Percentiles rank a stretch among this genome's conserved stretches.
Conservation (phyloP, 2,113 vertebrate genomes). For the Hoplias malabaricus region DNA sequence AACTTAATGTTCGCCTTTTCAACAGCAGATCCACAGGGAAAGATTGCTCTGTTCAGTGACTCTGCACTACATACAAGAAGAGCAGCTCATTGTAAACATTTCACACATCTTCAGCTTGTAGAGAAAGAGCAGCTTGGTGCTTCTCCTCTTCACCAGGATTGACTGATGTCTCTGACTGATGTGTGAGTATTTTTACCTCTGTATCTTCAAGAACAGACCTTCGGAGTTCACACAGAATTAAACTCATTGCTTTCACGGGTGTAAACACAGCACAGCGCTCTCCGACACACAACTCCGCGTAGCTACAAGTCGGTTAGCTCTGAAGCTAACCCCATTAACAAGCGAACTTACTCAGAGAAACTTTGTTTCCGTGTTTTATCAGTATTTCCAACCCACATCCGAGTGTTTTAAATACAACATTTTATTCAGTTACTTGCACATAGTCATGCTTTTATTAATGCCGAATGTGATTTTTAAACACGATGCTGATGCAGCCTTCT, state of each 20-base stretch:
- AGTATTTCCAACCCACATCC: background rate
- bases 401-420: background rate
- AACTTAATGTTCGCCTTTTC: background rate
- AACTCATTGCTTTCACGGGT: background rate
- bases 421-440: background rate
- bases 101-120: too few relatives aligned
- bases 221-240: background rate
- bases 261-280: too few relatives aligned
- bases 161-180: constrained; percentile 76
- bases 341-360: constrained; percentile 19
- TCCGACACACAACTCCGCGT: background rate
- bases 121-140: too few relatives aligned
- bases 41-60: background rate
- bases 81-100: too few relatives aligned
- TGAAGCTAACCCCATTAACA: background rate
- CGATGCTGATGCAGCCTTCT: too few relatives aligned
- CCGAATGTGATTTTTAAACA: background rate
- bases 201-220: too few relatives aligned
- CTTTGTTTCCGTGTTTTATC: too few relatives aligned
- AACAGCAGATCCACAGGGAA: background rate
- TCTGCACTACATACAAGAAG: background rate
- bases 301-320: background rate
- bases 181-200: constrained; percentile 63
- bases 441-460: background rate
- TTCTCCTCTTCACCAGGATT: constrained; percentile 59